phyloP scores from a whole-genome alignment of 2,797 vertebrate species.

The Triplophysa yarkandensis region DNA sequence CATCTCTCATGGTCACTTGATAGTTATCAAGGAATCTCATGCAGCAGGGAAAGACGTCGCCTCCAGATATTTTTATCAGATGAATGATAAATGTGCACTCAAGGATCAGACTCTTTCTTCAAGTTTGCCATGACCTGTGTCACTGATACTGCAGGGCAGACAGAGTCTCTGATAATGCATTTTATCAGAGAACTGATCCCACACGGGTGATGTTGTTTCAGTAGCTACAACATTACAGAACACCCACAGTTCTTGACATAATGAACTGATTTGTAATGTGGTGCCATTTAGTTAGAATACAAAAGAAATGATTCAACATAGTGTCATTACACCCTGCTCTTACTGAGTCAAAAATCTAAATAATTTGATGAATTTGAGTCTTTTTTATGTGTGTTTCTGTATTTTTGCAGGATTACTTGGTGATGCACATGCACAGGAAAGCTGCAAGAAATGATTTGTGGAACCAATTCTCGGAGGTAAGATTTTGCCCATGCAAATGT shows the following conservation, averaged over 20 bases:
- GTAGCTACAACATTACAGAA: background rate
- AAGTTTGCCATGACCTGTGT: conserved; percentile 9
- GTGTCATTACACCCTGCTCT: background rate
- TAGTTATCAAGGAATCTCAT: conserved; percentile 20
- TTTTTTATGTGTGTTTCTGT: conserved; percentile 20
- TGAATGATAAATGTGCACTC: conserved; percentile 22
- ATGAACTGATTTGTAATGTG: background rate
- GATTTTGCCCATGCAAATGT: background rate
- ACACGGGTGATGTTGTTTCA: background rate
- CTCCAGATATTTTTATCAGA: conserved; percentile 15
- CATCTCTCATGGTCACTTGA: conserved; percentile 20
- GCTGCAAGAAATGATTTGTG: conserved; percentile 95
- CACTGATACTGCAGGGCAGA: background rate
- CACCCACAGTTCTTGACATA: background rate
- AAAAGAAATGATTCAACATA: background rate
- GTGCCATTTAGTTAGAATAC: background rate
- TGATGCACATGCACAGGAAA: conserved; percentile 95
- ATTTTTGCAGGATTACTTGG: conserved; percentile 87
- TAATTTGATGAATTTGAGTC: too few species aligned
- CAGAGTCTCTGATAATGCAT: background rate
- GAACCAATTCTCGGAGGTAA: conserved; percentile 94
- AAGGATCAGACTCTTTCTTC: conserved; percentile 16
- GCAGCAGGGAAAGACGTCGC: background rate
- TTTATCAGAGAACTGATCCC: background rate
- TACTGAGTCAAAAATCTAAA: too few species aligned